Evolutionary conservation across 2,888 invertebrate genomes (phyloP).

Genomic region (Drosophila setosimentum): DNA sequence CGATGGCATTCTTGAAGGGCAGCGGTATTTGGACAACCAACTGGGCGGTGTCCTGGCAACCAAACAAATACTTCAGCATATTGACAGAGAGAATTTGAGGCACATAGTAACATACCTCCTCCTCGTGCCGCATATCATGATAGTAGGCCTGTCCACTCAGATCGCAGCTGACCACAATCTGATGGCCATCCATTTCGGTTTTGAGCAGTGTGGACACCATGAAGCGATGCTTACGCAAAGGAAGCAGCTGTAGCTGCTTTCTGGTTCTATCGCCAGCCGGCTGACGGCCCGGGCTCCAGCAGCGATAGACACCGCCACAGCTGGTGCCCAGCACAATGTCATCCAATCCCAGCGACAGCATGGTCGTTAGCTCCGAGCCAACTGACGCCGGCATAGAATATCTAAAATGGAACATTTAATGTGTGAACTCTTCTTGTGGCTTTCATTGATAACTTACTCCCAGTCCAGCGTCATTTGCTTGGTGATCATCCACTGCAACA

Average conservation of each 20-base stretch:
- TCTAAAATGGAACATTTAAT: constrained; percentile 6
- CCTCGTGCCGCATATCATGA: constrained; percentile 77
- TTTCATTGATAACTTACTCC: constrained; percentile 59
- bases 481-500: constrained; percentile 79
- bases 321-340: constrained; percentile 83
- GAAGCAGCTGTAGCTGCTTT: constrained; percentile 66
- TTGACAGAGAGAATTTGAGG: neutral
- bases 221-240: constrained; percentile 82
- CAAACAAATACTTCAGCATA: neutral
- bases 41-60: constrained; percentile 73
- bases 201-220: constrained; percentile 76
- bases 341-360: constrained; percentile 69
- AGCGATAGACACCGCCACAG: constrained; percentile 82
- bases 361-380: constrained; percentile 68
- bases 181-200: constrained; percentile 64
- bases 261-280: constrained; percentile 36
- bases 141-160: constrained; percentile 84
- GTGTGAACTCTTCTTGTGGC: neutral
- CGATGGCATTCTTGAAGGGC: constrained; percentile 83
- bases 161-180: constrained; percentile 83
- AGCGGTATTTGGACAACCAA: constrained; percentile 82
- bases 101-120: constrained; percentile 63
- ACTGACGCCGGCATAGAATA: constrained; percentile 54
- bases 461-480: constrained; percentile 73
- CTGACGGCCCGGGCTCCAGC: constrained; percentile 65